These are phyloP conservation scores for Chelonus formosanus DNA, from an alignment of 2,888 invertebrate species.

Conservation along the genomic window DNA sequence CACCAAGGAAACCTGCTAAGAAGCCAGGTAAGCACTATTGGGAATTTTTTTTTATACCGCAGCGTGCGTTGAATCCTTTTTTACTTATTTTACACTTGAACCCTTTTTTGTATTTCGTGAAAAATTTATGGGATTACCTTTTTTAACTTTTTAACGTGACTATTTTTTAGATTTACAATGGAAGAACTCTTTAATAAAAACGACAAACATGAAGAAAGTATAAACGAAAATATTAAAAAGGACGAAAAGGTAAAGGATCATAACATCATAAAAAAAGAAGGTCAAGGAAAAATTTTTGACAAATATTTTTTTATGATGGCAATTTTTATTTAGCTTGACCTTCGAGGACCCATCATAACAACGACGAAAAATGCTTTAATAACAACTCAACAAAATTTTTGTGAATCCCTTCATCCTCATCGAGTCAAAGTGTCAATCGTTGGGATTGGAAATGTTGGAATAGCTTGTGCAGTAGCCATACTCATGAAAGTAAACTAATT, in stretches of 20 bases:
- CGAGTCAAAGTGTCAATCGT: slow-evolving; percentile 55
- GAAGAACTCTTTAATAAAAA: neutral
- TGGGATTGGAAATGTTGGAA: slow-evolving; percentile 67
- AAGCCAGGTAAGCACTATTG: slow-evolving; percentile 42
- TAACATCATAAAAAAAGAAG: neutral
- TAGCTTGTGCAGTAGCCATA: slow-evolving; percentile 68
- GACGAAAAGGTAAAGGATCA: neutral
- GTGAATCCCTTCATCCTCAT: slow-evolving; percentile 50
- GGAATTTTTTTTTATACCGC: slow-evolving; percentile 35
- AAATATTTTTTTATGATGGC: neutral
- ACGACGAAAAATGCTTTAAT: slow-evolving; percentile 57
- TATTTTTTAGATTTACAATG: slow-evolving; percentile 15
- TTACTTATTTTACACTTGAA: slow-evolving; percentile 10
- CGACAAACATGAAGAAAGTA: neutral
- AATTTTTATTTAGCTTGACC: slow-evolving; percentile 17
- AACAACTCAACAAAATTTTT: slow-evolving; percentile 50
- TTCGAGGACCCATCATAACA: slow-evolving; percentile 41
- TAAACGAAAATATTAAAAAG: no score
- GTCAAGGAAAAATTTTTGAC: no score
- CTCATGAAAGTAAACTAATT: slow-evolving; percentile 64
- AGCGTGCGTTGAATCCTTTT: slow-evolving; percentile 4
- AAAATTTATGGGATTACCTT: neutral
- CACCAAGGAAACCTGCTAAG: slow-evolving; percentile 43
- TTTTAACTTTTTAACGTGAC: neutral
- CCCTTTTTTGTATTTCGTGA: neutral